Percentiles rank a stretch among this genome's conserved stretches.
Conservation (phyloP, 2,113 vertebrate species). For the Turdus rufiventris region DNA sequence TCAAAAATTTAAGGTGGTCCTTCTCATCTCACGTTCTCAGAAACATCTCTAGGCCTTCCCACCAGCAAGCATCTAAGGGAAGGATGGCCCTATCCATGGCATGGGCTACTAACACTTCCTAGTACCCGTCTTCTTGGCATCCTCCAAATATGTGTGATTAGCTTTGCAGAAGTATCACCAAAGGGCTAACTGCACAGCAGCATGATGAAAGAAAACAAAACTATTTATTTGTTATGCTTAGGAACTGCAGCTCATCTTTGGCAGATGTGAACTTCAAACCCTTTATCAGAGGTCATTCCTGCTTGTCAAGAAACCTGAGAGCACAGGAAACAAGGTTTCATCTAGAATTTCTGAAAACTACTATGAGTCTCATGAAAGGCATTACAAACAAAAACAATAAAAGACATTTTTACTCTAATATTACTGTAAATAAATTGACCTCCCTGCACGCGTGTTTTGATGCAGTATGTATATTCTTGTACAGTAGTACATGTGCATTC, state of each 20-base stretch:
- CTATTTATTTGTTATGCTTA: background rate
- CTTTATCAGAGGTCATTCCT: background rate
- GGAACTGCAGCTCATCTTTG: background rate
- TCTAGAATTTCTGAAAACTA: background rate
- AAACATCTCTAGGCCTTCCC: background rate
- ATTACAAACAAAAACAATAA: background rate
- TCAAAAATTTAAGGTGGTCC: background rate
- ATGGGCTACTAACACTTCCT: background rate
- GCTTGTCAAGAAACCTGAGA: background rate
- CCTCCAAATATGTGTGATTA: background rate
- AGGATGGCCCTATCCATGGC: background rate
- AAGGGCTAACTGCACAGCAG: background rate
- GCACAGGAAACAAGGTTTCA: background rate
- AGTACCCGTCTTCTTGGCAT: background rate
- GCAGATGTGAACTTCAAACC: background rate
- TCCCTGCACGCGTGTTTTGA: background rate
- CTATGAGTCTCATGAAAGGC: background rate
- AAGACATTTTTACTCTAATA: background rate
- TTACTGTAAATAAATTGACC: background rate
- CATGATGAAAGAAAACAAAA: background rate
- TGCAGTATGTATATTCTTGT: background rate
- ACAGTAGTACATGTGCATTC: background rate
- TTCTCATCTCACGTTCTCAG: background rate
- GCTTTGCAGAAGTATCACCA: background rate
- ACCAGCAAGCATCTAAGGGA: background rate